Evolutionary conservation across 2,888 invertebrate species (phyloP), one percentile per base, ranked within the genome.

Genomic region (Alcis repandata): DNA sequence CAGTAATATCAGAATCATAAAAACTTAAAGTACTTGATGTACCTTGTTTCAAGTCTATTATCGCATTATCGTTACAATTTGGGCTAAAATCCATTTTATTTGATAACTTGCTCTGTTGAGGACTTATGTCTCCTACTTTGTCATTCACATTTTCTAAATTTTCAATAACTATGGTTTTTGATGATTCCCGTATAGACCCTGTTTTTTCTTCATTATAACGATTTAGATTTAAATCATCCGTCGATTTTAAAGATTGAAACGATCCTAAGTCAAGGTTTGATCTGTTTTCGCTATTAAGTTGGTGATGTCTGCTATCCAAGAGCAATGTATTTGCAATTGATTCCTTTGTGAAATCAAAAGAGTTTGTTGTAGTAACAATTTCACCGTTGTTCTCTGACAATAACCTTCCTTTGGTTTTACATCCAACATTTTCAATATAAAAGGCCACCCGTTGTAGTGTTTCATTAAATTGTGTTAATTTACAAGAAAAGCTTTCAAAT

Each of bases 401-500:
- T 1, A 20, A 11, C 0, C 1, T 19, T 43, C 3, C 11, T 19
- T 19, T 27, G 22, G 15, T 8, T 22, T 27, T 13, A 8, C 11
- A 19, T 20, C 13, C 13, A n/a, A n/a, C 27, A 27, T 22, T 27
- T 27, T 27, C 9, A 15, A n/a, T 9, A 15, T 2, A 22, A 2
- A 9, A 2, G 15, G 9, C 19, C 11, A 7, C 27, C 1, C 22
- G 6, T 15, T 27, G 48, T 15, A 54, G 59, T 54, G 7, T 62
- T 60, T 32, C 13, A 33, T 76, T 71, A 8, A 75, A 59, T 2
- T 49, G n/a, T 65, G 78, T 78, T 8, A 82, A 62, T 63, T 73
- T 80, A 60, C 79, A 63, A n/a, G 79, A 76, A 15, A 80, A 66
- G 69, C 80, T 84, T 64, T 81, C 71, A 66, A 86, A 85, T 61